Evolutionary conservation across 53 echinoderm and acorn worm species (phyloP).

Genomic region (Antedon mediterranea): DNA sequence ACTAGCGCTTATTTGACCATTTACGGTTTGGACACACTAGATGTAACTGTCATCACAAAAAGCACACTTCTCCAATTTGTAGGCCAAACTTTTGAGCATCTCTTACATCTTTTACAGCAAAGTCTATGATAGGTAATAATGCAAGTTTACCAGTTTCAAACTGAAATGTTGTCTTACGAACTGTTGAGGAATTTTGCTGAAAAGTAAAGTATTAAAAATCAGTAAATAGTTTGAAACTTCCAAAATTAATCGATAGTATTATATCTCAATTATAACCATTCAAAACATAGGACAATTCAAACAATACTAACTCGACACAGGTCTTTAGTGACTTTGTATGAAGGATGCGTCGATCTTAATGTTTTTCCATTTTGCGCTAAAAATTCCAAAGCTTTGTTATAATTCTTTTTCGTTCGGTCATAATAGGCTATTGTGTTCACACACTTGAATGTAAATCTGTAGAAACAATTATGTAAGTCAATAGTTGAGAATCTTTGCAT

Average conservation of each 20-base stretch:
- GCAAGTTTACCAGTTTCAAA: constrained; percentile 17
- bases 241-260: no score
- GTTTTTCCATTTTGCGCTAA: constrained; percentile 40
- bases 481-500: no score
- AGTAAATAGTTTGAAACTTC: no score
- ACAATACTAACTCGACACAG: constrained; percentile 27
- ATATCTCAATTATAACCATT: no score
- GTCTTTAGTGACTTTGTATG: constrained; percentile 20
- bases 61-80: constrained; percentile 53
- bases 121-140: constrained; percentile 55
- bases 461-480: background rate
- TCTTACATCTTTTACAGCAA: constrained; percentile 32
- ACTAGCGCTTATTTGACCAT: no score
- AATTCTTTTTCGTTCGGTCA: constrained; percentile 34
- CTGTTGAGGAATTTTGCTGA: background rate
- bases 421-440: constrained; percentile 50
- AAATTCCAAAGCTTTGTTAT: constrained; percentile 43
- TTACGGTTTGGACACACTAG: no score
- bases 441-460: constrained; percentile 64
- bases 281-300: background rate
- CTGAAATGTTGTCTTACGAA: constrained; percentile 32
- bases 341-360: constrained; percentile 16
- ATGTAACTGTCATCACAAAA: constrained; percentile 11
- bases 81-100: constrained; percentile 50
- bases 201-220: background rate